These are phyloP conservation scores for Poecilia wingei DNA, from an alignment of 2,797 vertebrate genomes.

Conservation along the genomic window DNA sequence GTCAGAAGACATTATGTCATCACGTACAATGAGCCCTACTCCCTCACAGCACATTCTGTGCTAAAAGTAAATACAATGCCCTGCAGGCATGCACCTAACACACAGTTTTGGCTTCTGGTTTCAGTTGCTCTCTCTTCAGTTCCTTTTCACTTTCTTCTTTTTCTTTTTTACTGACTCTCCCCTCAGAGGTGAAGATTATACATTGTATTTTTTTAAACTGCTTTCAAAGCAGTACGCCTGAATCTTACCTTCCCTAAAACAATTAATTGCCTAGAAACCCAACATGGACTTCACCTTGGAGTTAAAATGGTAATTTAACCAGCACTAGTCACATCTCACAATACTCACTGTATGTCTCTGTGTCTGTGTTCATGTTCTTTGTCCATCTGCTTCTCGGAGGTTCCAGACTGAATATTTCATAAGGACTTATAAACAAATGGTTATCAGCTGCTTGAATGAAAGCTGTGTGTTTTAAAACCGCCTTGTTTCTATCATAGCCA, in stretches of 20 bases:
- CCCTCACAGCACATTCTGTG: constrained; percentile 5
- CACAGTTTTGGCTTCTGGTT: constrained; percentile 30
- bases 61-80: constrained; percentile 45
- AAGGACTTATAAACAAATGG: background rate
- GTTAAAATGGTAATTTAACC: constrained; percentile 80
- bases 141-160: constrained; percentile 20
- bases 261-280: constrained; percentile 78
- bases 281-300: constrained; percentile 82
- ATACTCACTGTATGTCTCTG: constrained; percentile 47
- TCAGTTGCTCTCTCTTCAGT: background rate
- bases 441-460: background rate
- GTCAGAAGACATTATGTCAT: constrained; percentile 38
- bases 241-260: constrained; percentile 60
- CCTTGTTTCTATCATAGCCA: background rate
- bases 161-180: constrained; percentile 26
- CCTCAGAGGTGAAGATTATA: constrained; percentile 78
- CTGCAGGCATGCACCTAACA: constrained; percentile 19
- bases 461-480: background rate
- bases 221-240: constrained; percentile 74
- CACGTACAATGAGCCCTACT: constrained; percentile 15
- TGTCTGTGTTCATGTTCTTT: constrained; percentile 30
- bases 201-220: constrained; percentile 38
- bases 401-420: background rate
- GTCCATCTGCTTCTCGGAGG: background rate
- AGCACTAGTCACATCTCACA: constrained; percentile 77